A percentile compares a stretch with the other conserved stretches of the same genome.
Conservation (phyloP, 2,888 invertebrate genomes). For the Andrena haemorrhoa region DNA sequence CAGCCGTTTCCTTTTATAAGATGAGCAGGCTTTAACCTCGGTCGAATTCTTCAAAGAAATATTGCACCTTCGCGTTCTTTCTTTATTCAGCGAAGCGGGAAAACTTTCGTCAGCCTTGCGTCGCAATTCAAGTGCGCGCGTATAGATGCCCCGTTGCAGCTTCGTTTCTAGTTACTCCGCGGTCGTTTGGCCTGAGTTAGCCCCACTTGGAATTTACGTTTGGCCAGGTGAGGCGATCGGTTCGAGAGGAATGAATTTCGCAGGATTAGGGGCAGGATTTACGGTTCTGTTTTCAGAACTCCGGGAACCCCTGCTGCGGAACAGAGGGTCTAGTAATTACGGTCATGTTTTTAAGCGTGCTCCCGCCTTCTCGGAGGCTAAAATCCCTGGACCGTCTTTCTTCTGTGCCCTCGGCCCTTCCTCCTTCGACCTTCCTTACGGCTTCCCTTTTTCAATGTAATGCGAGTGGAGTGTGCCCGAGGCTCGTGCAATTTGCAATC, state of each 20-base stretch:
- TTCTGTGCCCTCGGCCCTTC: slow-evolving; percentile 17
- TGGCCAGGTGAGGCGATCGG: slow-evolving; percentile 30
- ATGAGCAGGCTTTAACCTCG: no score
- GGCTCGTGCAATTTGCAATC: slow-evolving; percentile 45
- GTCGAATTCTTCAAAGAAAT: no score
- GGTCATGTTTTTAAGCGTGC: slow-evolving; percentile 58
- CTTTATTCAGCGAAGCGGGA: no score
- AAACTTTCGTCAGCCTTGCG: no score
- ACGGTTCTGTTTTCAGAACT: slow-evolving; percentile 58
- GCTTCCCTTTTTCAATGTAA: slow-evolving; percentile 26
- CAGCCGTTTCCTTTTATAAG: no score
- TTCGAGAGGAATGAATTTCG: slow-evolving; percentile 40
- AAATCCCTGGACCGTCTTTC: slow-evolving; percentile 43
- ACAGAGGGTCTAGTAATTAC: slow-evolving; percentile 65
- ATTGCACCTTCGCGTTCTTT: no score
- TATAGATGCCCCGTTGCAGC: neutral
- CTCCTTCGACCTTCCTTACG: slow-evolving; percentile 12
- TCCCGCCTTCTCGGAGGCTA: slow-evolving; percentile 7
- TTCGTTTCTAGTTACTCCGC: neutral
- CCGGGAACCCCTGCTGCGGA: slow-evolving; percentile 3
- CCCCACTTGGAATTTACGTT: slow-evolving; percentile 21
- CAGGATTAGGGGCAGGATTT: slow-evolving; percentile 60
- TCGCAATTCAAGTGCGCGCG: no score
- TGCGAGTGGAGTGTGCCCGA: neutral
- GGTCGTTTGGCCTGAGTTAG: neutral